Base-by-base conservation (phyloP, 2,888 invertebrate species). In the Philaethria dido region DNA sequence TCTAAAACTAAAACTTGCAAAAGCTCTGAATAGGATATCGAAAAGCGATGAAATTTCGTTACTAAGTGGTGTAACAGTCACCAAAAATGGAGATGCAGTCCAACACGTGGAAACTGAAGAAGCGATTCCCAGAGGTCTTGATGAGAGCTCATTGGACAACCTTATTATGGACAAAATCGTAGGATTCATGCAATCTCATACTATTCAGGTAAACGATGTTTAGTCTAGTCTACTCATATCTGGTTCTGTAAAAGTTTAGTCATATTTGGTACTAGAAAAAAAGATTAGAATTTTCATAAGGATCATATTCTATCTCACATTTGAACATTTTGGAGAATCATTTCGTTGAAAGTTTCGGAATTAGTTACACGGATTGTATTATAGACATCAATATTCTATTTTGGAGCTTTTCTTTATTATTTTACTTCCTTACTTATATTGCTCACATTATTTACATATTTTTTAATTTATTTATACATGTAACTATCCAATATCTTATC, bases 1-100 rank as follows among this genome's bases (percentile, higher is more conserved):
- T 76, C 90, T 97, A 62, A 97, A 97, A 84, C 87, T 96, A 69
- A 97, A 97, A 82, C 86, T 97, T 61, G 93, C 97, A n/a, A 94
- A 96, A 22, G 95, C 96, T 2, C 89, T 97, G 85, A 96, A 96
- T 77, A 94, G 96, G 78, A 94, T 95, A 55, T 94, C 96, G 36
- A 93, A 95, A 69, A 93, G 93, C 71, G 95, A 96, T 71, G 94
- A 96, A 73, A 84, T 97, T 59, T 93, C 94, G 39, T 81, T 97
- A 14, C 88, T 95, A 64, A 96, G 96, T 65, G 97, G 97, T n/a
- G 94, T 97, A 61, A 95, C 95, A 66, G 94, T 97, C 76, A 94
- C 96, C 11, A 95, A 94, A 77, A 95, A 95, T 77, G 89, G 93
- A 69, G 83, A 88, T 77, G 91, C 89, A 67, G 84, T 92, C 62